A percentile compares a stretch with the other conserved stretches of the same genome.
Evolutionary conservation across 2,888 invertebrate genomes (phyloP).

Genomic region (Drosophila leonis): DNA sequence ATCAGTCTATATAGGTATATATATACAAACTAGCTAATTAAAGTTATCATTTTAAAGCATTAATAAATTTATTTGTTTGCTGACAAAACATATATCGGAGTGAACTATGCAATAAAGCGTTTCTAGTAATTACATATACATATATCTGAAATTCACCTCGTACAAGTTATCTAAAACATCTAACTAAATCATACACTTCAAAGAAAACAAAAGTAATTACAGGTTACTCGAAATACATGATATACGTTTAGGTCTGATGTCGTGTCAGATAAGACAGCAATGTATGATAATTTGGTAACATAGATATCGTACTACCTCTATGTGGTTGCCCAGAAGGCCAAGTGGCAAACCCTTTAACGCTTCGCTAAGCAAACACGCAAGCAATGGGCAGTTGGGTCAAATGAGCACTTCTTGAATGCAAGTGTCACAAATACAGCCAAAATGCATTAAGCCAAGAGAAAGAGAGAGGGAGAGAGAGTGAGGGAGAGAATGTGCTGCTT

Average conservation of each 20-base stretch:
- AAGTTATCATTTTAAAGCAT: too few relatives aligned
- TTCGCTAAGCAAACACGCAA: slow-evolving; percentile 29
- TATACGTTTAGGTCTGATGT: background rate
- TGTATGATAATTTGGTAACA: slow-evolving; percentile 11
- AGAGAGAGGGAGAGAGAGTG: background rate
- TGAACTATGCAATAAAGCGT: background rate
- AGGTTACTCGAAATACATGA: background rate
- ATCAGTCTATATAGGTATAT: too few relatives aligned
- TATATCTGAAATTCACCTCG: background rate
- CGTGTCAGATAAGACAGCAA: slow-evolving; percentile 15
- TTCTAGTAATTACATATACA: background rate
- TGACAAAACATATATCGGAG: background rate
- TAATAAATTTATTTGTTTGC: too few relatives aligned
- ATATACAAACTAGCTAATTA: too few relatives aligned
- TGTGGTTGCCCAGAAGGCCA: background rate
- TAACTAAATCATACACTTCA: background rate
- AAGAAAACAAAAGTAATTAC: background rate
- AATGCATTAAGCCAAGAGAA: slow-evolving; percentile 31
- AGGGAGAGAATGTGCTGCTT: background rate
- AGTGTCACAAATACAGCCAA: slow-evolving; percentile 19
- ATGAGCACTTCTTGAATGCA: background rate
- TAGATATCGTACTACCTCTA: background rate
- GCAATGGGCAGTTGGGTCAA: slow-evolving; percentile 28
- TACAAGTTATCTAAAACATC: background rate
- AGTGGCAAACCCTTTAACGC: slow-evolving; percentile 30